These are phyloP conservation scores for Aurelia coerulea DNA, from an alignment of 30 jellyfish, hydroid and myxozoan species.

Conservation along the genomic window DNA sequence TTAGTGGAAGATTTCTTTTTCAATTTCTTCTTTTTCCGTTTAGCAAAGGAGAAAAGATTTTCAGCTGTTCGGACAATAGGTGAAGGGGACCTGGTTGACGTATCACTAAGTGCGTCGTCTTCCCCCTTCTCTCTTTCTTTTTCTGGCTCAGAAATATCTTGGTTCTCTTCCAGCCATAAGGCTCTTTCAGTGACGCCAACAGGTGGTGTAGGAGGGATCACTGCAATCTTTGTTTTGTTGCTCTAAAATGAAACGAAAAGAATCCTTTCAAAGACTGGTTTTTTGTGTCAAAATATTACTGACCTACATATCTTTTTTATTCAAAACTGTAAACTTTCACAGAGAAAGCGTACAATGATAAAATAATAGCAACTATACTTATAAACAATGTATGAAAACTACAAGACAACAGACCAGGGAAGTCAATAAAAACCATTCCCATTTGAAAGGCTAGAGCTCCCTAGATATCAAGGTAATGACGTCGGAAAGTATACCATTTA, in stretches of 20 bases:
- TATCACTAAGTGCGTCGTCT: constrained; percentile 24
- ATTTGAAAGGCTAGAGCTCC: too few relatives aligned
- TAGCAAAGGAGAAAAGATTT: constrained; percentile 62
- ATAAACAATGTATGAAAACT: too few relatives aligned
- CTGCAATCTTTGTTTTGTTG: constrained; percentile 36
- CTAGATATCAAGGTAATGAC: too few relatives aligned
- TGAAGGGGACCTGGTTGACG: constrained; percentile 62
- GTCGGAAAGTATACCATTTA: too few relatives aligned
- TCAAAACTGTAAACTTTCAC: too few relatives aligned
- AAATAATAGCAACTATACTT: too few relatives aligned
- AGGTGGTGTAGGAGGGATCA: constrained; percentile 81
- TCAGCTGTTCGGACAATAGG: constrained; percentile 76
- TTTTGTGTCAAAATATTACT: too few relatives aligned
- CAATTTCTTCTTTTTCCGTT: constrained; percentile 49
- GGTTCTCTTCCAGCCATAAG: constrained; percentile 34
- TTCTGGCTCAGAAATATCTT: constrained; percentile 23
- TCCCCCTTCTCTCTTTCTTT: constrained; percentile 17
- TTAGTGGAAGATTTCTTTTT: constrained; percentile 34
- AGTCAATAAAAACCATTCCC: too few relatives aligned
- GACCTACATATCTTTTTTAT: too few relatives aligned
- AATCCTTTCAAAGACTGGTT: neutral
- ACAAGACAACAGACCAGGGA: too few relatives aligned
- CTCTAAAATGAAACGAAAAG: constrained; percentile 1
- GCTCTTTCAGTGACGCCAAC: constrained; percentile 12
- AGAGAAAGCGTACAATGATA: too few relatives aligned